Evolutionary conservation across 1,140 invertebrate genomes (phyloP).

Genomic region (Pissodes strobi): DNA sequence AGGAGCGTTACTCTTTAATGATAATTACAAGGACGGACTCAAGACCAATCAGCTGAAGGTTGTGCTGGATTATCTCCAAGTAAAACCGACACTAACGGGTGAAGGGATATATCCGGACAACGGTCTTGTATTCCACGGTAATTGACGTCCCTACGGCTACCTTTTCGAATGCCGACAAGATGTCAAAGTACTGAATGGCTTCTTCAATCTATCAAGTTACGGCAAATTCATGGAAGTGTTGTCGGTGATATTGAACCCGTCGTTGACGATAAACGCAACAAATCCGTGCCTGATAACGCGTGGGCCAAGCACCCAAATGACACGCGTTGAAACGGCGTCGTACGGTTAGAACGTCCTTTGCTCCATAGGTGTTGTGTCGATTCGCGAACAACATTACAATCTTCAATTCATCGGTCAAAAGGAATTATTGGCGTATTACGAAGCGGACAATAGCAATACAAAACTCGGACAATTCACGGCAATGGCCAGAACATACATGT

Average conservation of each 20-base stretch:
- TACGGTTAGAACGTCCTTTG: too few species aligned
- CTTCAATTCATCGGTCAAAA: too few species aligned
- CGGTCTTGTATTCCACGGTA: background rate
- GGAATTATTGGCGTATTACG: too few species aligned
- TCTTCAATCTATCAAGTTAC: background rate
- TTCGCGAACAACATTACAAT: too few species aligned
- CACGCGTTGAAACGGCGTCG: background rate
- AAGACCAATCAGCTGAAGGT: background rate
- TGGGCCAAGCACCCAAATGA: background rate
- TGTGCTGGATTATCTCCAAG: too few species aligned
- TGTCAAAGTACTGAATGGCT: background rate
- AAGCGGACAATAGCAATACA: too few species aligned
- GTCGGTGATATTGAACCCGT: background rate
- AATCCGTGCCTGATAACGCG: background rate
- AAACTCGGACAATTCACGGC: too few species aligned
- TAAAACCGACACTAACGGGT: background rate
- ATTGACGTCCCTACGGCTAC: background rate
- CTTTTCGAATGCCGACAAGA: background rate
- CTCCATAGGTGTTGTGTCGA: too few species aligned
- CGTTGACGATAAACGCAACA: background rate
- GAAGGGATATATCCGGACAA: background rate
- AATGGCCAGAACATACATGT: too few species aligned
- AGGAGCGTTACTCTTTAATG: background rate
- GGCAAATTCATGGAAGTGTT: constrained; percentile 3
- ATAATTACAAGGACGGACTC: background rate